A percentile compares a stretch with the other conserved stretches of the same genome.
Conservation (phyloP, 2,797 vertebrate genomes). For the Lagocephalus sceleratus region DNA sequence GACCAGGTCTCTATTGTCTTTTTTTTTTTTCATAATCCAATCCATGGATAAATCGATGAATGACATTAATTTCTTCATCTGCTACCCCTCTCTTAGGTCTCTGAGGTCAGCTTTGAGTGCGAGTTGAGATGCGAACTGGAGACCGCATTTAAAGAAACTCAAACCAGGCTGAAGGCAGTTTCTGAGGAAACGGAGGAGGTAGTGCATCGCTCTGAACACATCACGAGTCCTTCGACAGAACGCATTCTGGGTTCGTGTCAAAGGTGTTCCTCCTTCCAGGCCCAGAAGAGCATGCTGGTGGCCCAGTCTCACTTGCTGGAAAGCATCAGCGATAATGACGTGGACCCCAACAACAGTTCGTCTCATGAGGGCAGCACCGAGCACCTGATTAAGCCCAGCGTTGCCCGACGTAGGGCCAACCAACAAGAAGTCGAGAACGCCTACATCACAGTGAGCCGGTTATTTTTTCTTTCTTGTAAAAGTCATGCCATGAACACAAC, state of each 20-base stretch:
- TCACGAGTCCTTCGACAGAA: background rate
- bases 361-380: constrained; percentile 71
- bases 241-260: background rate
- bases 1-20: constrained; percentile 77
- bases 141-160: constrained; percentile 80
- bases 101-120: constrained; percentile 75
- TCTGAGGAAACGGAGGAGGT: constrained; percentile 82
- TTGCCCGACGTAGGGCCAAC: constrained; percentile 75
- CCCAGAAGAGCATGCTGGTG: constrained; percentile 39
- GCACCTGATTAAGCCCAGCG: constrained; percentile 60
- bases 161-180: constrained; percentile 72
- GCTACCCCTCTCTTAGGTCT: constrained; percentile 66
- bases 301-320: constrained; percentile 59
- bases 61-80: background rate
- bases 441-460: constrained; percentile 76
- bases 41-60: no score
- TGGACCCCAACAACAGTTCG: constrained; percentile 57
- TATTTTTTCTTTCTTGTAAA: no score
- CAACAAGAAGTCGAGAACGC: constrained; percentile 81
- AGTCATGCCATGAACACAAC: no score
- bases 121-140: constrained; percentile 80
- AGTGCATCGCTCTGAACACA: background rate
- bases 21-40: background rate
- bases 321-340: constrained; percentile 61
- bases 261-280: constrained; percentile 38